These are phyloP conservation scores for Notothenia coriiceps DNA, from an alignment of 2,113 vertebrate genomes.

Conservation along the genomic window DNA sequence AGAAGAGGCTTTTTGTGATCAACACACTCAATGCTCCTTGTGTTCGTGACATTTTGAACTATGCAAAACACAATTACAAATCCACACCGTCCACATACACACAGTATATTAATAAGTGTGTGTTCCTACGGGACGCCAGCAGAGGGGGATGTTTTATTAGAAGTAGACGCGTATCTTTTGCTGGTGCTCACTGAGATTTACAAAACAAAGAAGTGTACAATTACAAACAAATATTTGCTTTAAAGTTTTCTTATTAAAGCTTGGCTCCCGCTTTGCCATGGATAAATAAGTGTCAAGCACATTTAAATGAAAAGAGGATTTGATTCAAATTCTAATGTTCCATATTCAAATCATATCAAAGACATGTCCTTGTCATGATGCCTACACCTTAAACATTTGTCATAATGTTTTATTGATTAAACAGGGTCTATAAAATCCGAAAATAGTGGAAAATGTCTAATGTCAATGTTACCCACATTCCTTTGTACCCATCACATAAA, in stretches of 20 bases:
- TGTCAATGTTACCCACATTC: too few species aligned
- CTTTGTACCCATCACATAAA: too few species aligned
- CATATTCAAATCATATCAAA: not conserved
- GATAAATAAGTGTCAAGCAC: not conserved
- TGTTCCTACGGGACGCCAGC: conserved; percentile 38
- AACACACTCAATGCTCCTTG: conserved; percentile 19
- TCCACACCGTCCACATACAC: not conserved
- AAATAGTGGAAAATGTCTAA: too few species aligned
- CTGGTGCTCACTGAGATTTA: not conserved
- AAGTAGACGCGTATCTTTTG: not conserved
- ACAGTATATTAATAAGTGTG: not conserved
- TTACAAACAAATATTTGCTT: not conserved
- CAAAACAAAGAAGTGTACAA: not conserved
- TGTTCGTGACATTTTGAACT: conserved; percentile 34
- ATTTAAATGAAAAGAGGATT: too few species aligned
- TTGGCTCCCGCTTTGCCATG: not conserved
- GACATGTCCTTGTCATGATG: conserved; percentile 1
- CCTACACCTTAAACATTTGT: too few species aligned
- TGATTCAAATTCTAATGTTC: too few species aligned
- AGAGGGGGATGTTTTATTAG: conserved; percentile 56
- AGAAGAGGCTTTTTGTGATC: conserved; percentile 41
- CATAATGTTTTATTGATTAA: too few species aligned
- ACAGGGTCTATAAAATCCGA: too few species aligned
- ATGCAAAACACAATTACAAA: conserved; percentile 27
- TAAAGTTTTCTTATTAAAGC: not conserved